Evolutionary conservation across 1,140 invertebrate genomes (phyloP).

Genomic region (Saccostrea echinata): DNA sequence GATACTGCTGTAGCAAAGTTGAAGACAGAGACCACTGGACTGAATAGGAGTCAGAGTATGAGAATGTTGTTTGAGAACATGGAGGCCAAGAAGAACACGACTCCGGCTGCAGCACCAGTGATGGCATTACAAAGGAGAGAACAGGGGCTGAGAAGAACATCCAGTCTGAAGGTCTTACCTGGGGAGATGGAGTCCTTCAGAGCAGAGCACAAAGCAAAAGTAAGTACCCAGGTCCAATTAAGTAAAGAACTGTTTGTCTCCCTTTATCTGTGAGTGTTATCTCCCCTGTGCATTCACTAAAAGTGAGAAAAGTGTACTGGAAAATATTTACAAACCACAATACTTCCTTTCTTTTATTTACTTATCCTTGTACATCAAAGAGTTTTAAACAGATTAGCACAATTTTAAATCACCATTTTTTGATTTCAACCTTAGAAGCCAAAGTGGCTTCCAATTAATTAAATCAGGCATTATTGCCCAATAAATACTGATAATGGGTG

Average conservation of each 20-base stretch:
- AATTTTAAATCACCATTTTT: conserved; percentile 13
- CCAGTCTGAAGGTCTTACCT: conserved; percentile 52
- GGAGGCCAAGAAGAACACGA: neutral
- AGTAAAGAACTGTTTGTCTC: neutral
- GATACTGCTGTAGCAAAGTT: neutral
- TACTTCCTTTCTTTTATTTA: neutral
- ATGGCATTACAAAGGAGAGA: conserved; percentile 37
- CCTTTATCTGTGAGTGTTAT: neutral
- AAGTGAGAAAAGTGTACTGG: neutral
- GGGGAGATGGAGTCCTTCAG: conserved; percentile 53
- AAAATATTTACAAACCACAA: neutral
- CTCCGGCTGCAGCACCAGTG: conserved; percentile 26
- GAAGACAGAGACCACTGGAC: neutral
- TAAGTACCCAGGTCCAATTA: neutral
- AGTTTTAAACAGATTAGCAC: neutral
- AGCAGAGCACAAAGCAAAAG: conserved; percentile 29
- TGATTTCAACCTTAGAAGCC: neutral
- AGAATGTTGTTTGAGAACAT: conserved; percentile 53
- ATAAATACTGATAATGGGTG: neutral
- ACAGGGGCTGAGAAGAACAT: conserved; percentile 48
- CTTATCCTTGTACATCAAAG: conserved; percentile 1
- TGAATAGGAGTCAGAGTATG: conserved; percentile 51
- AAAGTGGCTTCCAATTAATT: conserved; percentile 4
- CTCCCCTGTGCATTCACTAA: neutral
- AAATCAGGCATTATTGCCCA: conserved; percentile 28